A percentile compares a stretch with the other conserved stretches of the same genome.
These are phyloP conservation scores for Antechinus stuartii DNA, from an alignment of 2,113 vertebrate species.

Conservation along the genomic window DNA sequence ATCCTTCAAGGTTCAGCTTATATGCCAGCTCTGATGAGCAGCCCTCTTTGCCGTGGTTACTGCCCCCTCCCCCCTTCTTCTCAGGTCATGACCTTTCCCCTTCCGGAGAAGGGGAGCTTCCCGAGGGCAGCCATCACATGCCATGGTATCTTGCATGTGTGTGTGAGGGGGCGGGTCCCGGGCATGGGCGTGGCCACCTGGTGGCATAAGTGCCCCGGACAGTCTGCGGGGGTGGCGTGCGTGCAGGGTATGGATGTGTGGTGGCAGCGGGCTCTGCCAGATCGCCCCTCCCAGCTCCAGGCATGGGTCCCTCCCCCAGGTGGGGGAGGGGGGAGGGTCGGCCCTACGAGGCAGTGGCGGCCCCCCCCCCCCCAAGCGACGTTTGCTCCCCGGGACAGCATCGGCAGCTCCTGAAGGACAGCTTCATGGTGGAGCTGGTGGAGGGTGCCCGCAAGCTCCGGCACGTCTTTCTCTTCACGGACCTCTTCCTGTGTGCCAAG, in stretches of 20 bases:
- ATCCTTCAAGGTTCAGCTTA: no score
- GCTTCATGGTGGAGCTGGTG: slow-evolving; percentile 98
- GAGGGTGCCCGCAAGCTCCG: slow-evolving; percentile 96
- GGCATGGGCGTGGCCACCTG: no score
- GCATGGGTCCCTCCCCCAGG: slow-evolving; percentile 67
- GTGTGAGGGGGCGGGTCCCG: background rate
- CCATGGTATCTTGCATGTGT: background rate
- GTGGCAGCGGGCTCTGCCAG: background rate
- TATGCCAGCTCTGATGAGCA: no score
- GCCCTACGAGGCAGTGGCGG: no score
- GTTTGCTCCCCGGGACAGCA: slow-evolving; percentile 82
- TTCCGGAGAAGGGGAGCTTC: background rate
- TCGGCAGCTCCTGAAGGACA: slow-evolving; percentile 95
- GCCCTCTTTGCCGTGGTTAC: no score
- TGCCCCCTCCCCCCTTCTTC: background rate
- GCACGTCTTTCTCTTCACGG: slow-evolving; percentile 96
- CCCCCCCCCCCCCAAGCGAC: no score
- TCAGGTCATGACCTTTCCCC: background rate
- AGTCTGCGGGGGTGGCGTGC: no score
- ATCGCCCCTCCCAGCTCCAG: slow-evolving; percentile 67
- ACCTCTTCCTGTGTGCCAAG: slow-evolving; percentile 95
- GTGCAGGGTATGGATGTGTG: no score
- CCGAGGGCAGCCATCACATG: background rate
- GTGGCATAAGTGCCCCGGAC: no score
- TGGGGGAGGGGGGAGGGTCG: slow-evolving; percentile 46